Base-by-base conservation (phyloP, 1,140 invertebrate genomes). In the Leucophenga varia region DNA sequence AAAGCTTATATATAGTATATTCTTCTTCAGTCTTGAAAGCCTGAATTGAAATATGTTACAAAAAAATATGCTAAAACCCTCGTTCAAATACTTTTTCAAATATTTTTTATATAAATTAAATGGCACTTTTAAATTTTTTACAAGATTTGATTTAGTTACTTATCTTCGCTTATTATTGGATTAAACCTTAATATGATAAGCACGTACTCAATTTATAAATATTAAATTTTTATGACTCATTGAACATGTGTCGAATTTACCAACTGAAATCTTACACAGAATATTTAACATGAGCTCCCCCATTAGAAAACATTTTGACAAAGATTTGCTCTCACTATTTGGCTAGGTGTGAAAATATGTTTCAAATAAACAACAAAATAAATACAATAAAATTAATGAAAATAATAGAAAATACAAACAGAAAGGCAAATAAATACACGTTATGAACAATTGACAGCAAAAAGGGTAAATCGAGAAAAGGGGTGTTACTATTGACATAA, bases 271-370 rank as follows among this genome's bases (percentile, higher is more conserved):
- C 12, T 30, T 30, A 7, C 3, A 10, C 31, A 32, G 3, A 12
- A 12, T 10, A 32, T 3, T n/a, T 14, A 32, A 2, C 12, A 32
- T n/a, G 14, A 32, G 3, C n/a, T n/a, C n/a, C n/a, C n/a, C n/a
- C n/a, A 5, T 25, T 25, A 25, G 22, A 25, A 25, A 25, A 25
- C 22, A 6, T n/a, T n/a, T n/a, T n/a, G n/a, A n/a, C n/a, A n/a
- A n/a, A n/a, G n/a, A n/a, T n/a, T n/a, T n/a, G n/a, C n/a, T n/a
- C n/a, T n/a, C n/a, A n/a, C 47, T 72, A 64, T 72, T 68, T 68
- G 56, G 55, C 55, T 68, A 68, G 68, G 68, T 71, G 68, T 68
- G 43, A 68, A 71, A 71, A 72, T 69, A 72, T 72, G 69, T 56
- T 58, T 42, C 50, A 43, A 67, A 64, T 69, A 64, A 64, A 55